Evolutionary conservation across 2,113 vertebrate species (phyloP), one percentile per base, ranked within the genome.

Genomic region (Strix aluco): DNA sequence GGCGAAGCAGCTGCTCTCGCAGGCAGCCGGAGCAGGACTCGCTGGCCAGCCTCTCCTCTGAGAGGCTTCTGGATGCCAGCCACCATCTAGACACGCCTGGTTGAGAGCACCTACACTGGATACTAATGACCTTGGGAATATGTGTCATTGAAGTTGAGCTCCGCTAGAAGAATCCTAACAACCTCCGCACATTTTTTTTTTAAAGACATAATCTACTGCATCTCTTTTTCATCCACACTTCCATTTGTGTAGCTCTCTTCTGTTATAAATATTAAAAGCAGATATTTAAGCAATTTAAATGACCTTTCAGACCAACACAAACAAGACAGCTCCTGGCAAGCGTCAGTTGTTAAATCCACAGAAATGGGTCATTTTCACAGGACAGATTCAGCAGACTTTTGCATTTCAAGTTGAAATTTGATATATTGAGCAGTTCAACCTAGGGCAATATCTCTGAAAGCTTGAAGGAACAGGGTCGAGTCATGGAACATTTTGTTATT

Each of bases 1-100:
- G 93, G 85, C 23, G 69, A 17, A 69, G 23, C 95, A 94, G 95
- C 96, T 96, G 96, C 71, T 78, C 32, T 34, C 11, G 4, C 44
- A 34, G 63, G 63, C 83, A 26, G 95, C 52, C 8, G 1, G 57
- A 19, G 61, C 61, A 13, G 69, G 30, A 59, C 32, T 1, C 15
- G 75, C 85, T 40, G 57, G 59, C 46, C 66, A 27, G 83, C 66
- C 82, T 26, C 82, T 73, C 80, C 55, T 59, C 57, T 5, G 5
- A 40, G 54, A 77, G 86, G 44, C 44, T 63, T 16, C 22, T 82
- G 85, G 72, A 42, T 7, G 20, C 34, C 63, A 13, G 89, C 81
- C 88, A 75, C 13, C 4, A 15, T 3, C 82, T 5, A 2, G 29
- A 36, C 30, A 1, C 0, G 61, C 36, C 79, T 51, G 80, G 4